phyloP scores from a whole-genome alignment of 2,113 vertebrate genomes.

The Acanthochromis polyacanthus region DNA sequence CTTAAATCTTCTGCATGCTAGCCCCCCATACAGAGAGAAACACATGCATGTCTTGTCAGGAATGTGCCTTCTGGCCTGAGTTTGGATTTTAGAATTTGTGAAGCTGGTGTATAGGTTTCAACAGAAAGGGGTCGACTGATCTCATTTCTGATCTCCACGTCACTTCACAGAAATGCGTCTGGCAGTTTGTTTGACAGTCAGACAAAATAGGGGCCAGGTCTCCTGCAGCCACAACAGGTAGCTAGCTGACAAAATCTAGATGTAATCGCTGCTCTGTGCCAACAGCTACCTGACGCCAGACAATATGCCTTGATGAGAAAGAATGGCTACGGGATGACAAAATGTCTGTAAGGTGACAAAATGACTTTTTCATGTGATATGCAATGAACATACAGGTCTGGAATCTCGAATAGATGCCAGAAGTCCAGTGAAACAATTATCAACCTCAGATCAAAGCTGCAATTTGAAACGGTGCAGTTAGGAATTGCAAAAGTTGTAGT shows the following conservation, averaged over 20 bases:
- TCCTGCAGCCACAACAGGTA: slow-evolving; percentile 38
- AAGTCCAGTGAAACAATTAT: no score
- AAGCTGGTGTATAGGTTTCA: slow-evolving; percentile 14
- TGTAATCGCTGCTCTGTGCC: slow-evolving; percentile 33
- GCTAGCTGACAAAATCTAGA: slow-evolving; percentile 51
- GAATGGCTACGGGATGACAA: slow-evolving; percentile 32
- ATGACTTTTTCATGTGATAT: not conserved
- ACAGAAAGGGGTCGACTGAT: slow-evolving; percentile 1
- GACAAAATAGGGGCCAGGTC: slow-evolving; percentile 14
- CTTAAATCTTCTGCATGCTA: not conserved
- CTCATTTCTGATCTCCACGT: slow-evolving; percentile 42
- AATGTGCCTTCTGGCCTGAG: slow-evolving; percentile 33
- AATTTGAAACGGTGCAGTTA: not conserved
- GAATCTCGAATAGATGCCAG: not conserved
- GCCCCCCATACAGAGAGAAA: not conserved
- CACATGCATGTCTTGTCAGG: not conserved
- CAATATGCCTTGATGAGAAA: slow-evolving; percentile 40
- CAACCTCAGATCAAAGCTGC: not conserved
- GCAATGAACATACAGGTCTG: not conserved
- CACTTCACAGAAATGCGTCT: slow-evolving; percentile 52
- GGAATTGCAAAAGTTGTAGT: not conserved
- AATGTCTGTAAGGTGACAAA: slow-evolving; percentile 14
- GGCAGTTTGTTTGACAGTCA: slow-evolving; percentile 29
- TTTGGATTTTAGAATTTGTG: slow-evolving; percentile 11
- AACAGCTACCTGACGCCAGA: slow-evolving; percentile 38